phyloP scores from a whole-genome alignment of 1,140 invertebrate genomes.

The Penaeus vannamei region DNA sequence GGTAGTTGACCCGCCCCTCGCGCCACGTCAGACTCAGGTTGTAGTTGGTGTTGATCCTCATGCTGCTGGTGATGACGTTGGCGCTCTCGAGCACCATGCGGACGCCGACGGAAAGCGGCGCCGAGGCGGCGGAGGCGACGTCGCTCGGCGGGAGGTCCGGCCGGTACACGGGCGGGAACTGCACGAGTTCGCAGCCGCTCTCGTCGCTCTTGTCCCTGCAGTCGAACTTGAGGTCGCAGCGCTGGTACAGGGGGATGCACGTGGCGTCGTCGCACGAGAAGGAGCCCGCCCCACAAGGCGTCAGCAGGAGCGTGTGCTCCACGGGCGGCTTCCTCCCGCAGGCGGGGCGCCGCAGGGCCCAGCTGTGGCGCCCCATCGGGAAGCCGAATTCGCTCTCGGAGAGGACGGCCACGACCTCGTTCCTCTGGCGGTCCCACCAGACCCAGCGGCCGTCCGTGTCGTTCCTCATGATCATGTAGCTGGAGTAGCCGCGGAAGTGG shows the following conservation, averaged over 20 bases:
- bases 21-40: conserved; percentile 65
- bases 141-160: conserved; percentile 61
- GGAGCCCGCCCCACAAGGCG: conserved; percentile 68
- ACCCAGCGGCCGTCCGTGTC: conserved; percentile 52
- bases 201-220: conserved; percentile 85
- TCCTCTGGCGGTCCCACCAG: conserved; percentile 58
- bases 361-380: conserved; percentile 60
- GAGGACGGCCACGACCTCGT: conserved; percentile 51
- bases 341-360: conserved; percentile 49
- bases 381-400: conserved; percentile 36
- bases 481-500: conserved; percentile 62
- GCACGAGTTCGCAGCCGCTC: conserved; percentile 73
- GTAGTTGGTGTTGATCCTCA: conserved; percentile 62
- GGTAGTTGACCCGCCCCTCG: conserved; percentile 60
- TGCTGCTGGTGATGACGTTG: conserved; percentile 58
- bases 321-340: conserved; percentile 50
- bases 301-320: conserved; percentile 46
- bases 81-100: conserved; percentile 58
- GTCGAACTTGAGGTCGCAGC: conserved; percentile 80
- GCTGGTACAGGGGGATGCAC: conserved; percentile 72
- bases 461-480: conserved; percentile 49
- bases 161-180: conserved; percentile 61
- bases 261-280: conserved; percentile 72
- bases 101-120: conserved; percentile 52
- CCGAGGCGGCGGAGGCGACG: conserved; percentile 2